Base-by-base conservation (phyloP, 2,888 invertebrate genomes). In the Spilarctia lutea region DNA sequence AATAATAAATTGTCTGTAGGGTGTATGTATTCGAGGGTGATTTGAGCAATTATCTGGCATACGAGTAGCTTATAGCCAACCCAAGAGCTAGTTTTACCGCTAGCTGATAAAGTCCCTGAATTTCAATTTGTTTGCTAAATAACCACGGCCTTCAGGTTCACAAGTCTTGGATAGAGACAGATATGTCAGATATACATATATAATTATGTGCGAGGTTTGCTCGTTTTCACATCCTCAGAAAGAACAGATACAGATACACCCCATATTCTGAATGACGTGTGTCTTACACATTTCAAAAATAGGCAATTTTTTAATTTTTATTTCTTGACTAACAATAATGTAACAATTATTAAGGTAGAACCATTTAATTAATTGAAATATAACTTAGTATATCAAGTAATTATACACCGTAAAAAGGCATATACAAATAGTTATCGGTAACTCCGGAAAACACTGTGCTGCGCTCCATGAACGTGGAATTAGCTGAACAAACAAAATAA, bases 401-500 rank as follows among this genome's bases (percentile, higher is more conserved):
- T 7, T 39, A 63, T 30, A 16, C 16, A 30, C 2, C 30, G 10
- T 2, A 30, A 30, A 63, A 3, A 27, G 3, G 7, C 18, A 3
- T 24, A 66, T 20, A 16, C 30, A 30, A 11, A 66, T 39, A 39
- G 13, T 33, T 52, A 71, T 8, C 13, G 48, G 39, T 35, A 71
- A 66, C 60, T 48, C 66, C 48, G n/a, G 24, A 20, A 60, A 65
- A 72, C 73, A 84, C 66, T 73, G 70, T 27, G 4, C 52, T 18
- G 7, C 65, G 68, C 60, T 20, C 7, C 63, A 18, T 48, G n/a
- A 42, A 72, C 66, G 11, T 30, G 16, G 56, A 75, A 77, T 80
- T 75, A 81, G 68, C 63, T 63, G 45, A 75, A 73, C 78, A 79
- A 84, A 81, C 78, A 71, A 77, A 77, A 80, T 76, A 82, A 82